Evolutionary conservation across 1,140 invertebrate species (phyloP).

Genomic region (Asobara japonica): DNA sequence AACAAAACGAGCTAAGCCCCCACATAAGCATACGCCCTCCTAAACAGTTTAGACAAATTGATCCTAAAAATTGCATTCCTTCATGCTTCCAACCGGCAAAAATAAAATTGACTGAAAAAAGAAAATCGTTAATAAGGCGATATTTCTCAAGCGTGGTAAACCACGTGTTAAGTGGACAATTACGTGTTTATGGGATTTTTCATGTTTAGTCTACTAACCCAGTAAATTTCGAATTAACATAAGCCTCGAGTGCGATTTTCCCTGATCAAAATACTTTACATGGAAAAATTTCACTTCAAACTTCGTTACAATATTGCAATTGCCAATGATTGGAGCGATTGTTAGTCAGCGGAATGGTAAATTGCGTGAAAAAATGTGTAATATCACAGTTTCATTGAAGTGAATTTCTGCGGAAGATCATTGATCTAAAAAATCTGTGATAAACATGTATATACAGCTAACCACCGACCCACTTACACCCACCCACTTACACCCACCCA

Average conservation of each 20-base stretch:
- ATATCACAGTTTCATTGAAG: no score
- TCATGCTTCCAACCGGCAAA: neutral
- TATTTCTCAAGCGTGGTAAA: constrained; percentile 5
- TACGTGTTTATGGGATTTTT: neutral
- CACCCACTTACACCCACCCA: no score
- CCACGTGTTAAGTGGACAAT: constrained; percentile 25
- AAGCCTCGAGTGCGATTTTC: neutral
- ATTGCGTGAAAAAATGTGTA: neutral
- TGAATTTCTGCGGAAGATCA: no score
- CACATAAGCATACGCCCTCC: neutral
- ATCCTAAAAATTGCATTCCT: neutral
- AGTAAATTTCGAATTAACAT: constrained; percentile 10
- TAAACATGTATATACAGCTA: no score
- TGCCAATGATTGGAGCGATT: neutral
- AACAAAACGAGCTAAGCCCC: neutral
- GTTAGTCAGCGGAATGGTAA: neutral
- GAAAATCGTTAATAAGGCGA: constrained; percentile 2
- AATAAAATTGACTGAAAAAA: no score
- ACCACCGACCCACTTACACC: no score
- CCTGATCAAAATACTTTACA: neutral
- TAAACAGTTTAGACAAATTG: neutral
- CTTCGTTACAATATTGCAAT: neutral
- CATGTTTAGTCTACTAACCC: constrained; percentile 28
- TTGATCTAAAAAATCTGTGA: no score
- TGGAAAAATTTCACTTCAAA: neutral